Evolutionary conservation across 2,888 invertebrate genomes (phyloP).

Genomic region (Druceiella hillmani): DNA sequence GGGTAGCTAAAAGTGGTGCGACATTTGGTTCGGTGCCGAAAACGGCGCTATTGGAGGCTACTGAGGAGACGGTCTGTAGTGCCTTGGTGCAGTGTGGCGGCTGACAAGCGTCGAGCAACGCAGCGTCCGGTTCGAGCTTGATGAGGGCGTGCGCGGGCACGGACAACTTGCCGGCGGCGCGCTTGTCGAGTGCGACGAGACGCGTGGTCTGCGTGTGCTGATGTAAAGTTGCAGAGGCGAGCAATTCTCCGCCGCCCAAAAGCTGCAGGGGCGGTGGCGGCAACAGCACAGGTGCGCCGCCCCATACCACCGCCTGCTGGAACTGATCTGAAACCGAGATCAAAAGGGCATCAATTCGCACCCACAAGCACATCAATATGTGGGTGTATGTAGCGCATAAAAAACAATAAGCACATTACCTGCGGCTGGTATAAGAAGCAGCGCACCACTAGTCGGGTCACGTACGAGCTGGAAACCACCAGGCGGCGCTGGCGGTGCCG

Average conservation of each 20-base stretch:
- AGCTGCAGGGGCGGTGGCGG: constrained; percentile 56
- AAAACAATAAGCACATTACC: too few relatives aligned
- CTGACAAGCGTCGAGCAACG: constrained; percentile 4
- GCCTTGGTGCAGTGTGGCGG: constrained; percentile 41
- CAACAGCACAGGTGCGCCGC: constrained; percentile 46
- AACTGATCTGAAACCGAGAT: constrained; percentile 64
- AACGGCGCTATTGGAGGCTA: constrained; percentile 20
- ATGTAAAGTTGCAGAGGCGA: constrained; percentile 58
- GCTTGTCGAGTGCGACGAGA: constrained; percentile 54
- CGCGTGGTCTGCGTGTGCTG: constrained; percentile 66
- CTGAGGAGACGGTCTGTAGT: constrained; percentile 28
- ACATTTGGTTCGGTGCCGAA: constrained; percentile 47
- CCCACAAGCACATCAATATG: constrained; percentile 7
- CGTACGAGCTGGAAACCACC: constrained; percentile 83
- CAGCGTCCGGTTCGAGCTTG: constrained; percentile 65
- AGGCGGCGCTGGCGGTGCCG: constrained; percentile 57
- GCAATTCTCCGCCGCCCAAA: constrained; percentile 55
- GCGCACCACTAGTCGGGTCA: constrained; percentile 79
- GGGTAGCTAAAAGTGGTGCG: constrained; percentile 50
- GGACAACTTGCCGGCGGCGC: constrained; percentile 48
- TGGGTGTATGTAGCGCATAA: constrained; percentile 8
- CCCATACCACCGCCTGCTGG: constrained; percentile 71
- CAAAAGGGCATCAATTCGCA: constrained; percentile 21
- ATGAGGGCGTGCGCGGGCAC: constrained; percentile 53
- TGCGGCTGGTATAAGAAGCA: constrained; percentile 72